phyloP scores from a whole-genome alignment of 2,888 invertebrate genomes.

The Clitarchus hookeri region DNA sequence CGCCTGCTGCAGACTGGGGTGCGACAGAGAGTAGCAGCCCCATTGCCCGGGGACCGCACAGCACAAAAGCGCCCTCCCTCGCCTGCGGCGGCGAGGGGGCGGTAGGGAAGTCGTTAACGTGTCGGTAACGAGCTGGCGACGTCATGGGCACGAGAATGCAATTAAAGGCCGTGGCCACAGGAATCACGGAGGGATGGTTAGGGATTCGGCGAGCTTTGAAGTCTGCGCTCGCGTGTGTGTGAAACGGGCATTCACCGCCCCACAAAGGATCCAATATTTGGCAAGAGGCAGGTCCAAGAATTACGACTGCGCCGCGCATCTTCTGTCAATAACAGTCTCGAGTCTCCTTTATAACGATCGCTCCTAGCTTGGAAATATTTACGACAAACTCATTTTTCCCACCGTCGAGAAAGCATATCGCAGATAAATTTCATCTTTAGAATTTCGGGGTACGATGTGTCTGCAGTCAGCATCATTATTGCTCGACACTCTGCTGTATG shows the following conservation, averaged over 20 bases:
- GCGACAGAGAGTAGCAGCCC: neutral
- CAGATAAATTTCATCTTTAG: neutral
- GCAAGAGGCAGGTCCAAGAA: neutral
- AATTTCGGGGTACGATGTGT: neutral
- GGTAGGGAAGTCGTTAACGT: neutral
- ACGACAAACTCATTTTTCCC: neutral
- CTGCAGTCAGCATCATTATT: neutral
- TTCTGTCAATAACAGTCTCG: neutral
- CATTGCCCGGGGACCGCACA: neutral
- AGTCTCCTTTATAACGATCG: neutral
- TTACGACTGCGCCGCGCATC: neutral
- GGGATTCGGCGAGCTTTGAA: conserved; percentile 8
- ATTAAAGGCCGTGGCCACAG: conserved; percentile 1
- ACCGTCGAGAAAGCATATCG: neutral
- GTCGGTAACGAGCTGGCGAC: conserved; percentile 14
- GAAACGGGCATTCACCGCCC: neutral
- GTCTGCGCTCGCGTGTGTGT: neutral
- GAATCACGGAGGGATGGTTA: neutral
- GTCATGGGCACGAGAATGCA: neutral
- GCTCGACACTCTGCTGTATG: too few species aligned
- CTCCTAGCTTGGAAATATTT: neutral
- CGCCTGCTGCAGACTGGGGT: neutral
- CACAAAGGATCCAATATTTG: conserved; percentile 10
- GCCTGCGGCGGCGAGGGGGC: neutral
- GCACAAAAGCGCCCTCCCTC: neutral